A percentile compares a stretch with the other conserved stretches of the same genome.
phyloP scores from a whole-genome alignment of 2,888 invertebrate species.

The Cynaeus angustus region DNA sequence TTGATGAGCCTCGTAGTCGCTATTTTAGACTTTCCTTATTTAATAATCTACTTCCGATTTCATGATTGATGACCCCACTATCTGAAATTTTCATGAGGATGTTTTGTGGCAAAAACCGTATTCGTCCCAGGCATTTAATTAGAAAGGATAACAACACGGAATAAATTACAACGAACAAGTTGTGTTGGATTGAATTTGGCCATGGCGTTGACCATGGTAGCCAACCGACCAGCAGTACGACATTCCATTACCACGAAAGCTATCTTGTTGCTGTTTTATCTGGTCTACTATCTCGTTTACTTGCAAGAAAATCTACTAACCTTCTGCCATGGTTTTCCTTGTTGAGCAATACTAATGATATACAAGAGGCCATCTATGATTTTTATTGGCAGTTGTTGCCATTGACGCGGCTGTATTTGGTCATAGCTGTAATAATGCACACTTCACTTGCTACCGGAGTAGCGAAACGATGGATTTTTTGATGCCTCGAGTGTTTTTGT shows the following conservation, averaged over 20 bases:
- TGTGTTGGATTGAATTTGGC: slow-evolving; percentile 62
- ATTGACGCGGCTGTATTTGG: slow-evolving; percentile 65
- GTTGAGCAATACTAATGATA: slow-evolving; percentile 66
- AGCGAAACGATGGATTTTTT: not conserved
- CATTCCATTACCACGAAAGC: slow-evolving; percentile 18
- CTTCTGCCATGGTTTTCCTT: slow-evolving; percentile 67
- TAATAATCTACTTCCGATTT: too few relatives aligned
- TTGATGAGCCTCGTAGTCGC: too few relatives aligned
- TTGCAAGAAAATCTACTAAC: slow-evolving; percentile 63
- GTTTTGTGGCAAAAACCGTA: slow-evolving; percentile 12
- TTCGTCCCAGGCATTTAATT: slow-evolving; percentile 34
- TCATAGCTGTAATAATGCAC: slow-evolving; percentile 52
- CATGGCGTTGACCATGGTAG: slow-evolving; percentile 70
- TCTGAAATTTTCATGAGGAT: not conserved
- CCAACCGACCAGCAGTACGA: slow-evolving; percentile 56
- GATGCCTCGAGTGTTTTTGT: too few relatives aligned
- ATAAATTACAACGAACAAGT: slow-evolving; percentile 48
- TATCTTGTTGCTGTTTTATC: slow-evolving; percentile 32
- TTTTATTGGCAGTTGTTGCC: slow-evolving; percentile 66
- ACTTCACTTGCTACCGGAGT: slow-evolving; percentile 39
- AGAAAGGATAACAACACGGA: slow-evolving; percentile 50
- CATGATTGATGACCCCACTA: too few relatives aligned
- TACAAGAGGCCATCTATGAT: slow-evolving; percentile 65
- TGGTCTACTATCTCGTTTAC: slow-evolving; percentile 57
- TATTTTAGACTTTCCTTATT: too few relatives aligned